phyloP scores from a whole-genome alignment of 2,113 vertebrate species.

The Percina caprodes region DNA sequence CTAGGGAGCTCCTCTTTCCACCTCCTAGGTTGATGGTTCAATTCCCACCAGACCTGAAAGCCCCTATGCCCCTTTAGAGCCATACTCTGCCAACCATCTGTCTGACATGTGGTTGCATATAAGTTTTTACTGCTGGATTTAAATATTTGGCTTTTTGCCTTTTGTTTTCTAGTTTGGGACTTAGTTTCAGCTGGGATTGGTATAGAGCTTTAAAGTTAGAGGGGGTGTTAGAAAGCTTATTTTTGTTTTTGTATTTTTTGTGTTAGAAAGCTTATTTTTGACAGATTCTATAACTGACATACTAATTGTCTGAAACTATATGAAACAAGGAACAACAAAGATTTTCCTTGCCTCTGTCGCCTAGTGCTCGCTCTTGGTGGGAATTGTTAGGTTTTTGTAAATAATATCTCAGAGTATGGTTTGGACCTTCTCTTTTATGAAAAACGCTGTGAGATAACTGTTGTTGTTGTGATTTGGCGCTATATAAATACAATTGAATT shows the following conservation, averaged over 20 bases:
- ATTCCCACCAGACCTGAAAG: constrained; percentile 32
- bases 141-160: constrained; percentile 39
- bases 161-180: constrained; percentile 7
- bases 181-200: background rate
- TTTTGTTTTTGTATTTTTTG: too few relatives aligned
- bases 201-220: background rate
- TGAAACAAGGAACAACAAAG: background rate
- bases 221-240: background rate
- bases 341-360: too few relatives aligned
- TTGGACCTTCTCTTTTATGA: too few relatives aligned
- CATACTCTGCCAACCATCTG: constrained; percentile 51
- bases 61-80: constrained; percentile 10
- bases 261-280: background rate
- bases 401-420: too few relatives aligned
- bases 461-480: too few relatives aligned
- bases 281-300: too few relatives aligned
- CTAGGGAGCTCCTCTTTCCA: constrained; percentile 38
- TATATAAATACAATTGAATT: too few relatives aligned
- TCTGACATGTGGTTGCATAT: constrained; percentile 16
- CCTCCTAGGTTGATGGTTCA: constrained; percentile 60
- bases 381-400: too few relatives aligned
- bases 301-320: background rate
- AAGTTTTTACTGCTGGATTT: constrained; percentile 45
- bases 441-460: too few relatives aligned
- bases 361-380: too few relatives aligned